A percentile compares a stretch with the other conserved stretches of the same genome.
Evolutionary conservation across 2,113 vertebrate genomes (phyloP).

Genomic region (Corvus cornix): DNA sequence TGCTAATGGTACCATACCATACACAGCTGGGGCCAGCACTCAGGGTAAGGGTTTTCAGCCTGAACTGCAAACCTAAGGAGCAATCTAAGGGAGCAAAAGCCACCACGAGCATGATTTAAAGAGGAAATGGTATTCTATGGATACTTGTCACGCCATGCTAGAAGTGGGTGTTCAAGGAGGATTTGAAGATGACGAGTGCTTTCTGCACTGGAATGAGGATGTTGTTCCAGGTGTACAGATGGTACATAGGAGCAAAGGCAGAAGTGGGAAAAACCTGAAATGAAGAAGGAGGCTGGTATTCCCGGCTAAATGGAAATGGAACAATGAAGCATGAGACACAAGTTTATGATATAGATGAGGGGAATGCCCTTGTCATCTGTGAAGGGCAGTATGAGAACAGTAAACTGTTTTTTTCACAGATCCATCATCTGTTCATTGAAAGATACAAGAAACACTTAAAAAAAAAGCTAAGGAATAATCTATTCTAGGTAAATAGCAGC

Average conservation of each 20-base stretch:
- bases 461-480: background rate
- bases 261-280: slow-evolving; percentile 56
- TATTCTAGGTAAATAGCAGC: slow-evolving; percentile 23
- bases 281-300: slow-evolving; percentile 41
- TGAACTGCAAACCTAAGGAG: slow-evolving; percentile 25
- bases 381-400: background rate
- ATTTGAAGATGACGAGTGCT: slow-evolving; percentile 30
- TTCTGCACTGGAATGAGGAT: slow-evolving; percentile 48
- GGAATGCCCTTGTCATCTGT: background rate
- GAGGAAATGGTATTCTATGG: background rate
- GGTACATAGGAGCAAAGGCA: slow-evolving; percentile 37
- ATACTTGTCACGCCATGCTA: slow-evolving; percentile 45
- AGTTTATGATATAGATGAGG: background rate
- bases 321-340: background rate
- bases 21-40: slow-evolving; percentile 26
- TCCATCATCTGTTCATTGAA: background rate
- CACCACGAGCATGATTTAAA: background rate
- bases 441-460: background rate
- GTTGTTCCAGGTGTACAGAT: slow-evolving; percentile 55
- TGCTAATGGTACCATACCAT: background rate
- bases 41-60: background rate
- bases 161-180: slow-evolving; percentile 41
- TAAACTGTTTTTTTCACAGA: background rate
- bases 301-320: slow-evolving; percentile 13
- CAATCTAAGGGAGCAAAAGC: slow-evolving; percentile 37